A percentile compares a stretch with the other conserved stretches of the same genome.
Evolutionary conservation across 2,888 invertebrate genomes (phyloP).

Genomic region (Melinaea menophilus): DNA sequence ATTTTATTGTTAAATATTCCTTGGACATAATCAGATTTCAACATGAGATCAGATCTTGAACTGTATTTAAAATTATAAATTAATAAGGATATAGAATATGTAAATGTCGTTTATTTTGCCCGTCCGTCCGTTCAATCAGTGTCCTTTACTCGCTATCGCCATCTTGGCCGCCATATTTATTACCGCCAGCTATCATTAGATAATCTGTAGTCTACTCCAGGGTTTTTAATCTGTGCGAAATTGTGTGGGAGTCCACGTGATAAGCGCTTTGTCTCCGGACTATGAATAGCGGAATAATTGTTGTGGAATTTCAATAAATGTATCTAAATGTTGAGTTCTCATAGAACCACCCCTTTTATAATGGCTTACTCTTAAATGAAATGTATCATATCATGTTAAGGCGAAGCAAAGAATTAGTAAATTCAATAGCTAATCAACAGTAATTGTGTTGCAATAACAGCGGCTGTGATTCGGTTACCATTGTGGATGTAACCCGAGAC

Average conservation of each 20-base stretch:
- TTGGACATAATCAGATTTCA: too few species aligned
- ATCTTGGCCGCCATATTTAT: constrained; percentile 66
- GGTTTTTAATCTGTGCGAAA: constrained; percentile 37
- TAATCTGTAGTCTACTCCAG: constrained; percentile 52
- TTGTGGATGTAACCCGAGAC: constrained; percentile 38
- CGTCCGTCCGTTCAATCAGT: constrained; percentile 75
- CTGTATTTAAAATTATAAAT: constrained; percentile 45
- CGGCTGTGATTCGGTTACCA: constrained; percentile 34
- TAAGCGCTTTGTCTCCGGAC: constrained; percentile 19
- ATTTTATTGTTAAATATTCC: too few species aligned
- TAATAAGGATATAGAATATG: constrained; percentile 75
- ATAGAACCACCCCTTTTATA: neutral
- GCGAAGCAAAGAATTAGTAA: constrained; percentile 27
- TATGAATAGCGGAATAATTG: neutral
- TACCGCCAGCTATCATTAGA: constrained; percentile 55
- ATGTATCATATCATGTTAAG: neutral
- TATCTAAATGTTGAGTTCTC: neutral
- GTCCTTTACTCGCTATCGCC: constrained; percentile 70
- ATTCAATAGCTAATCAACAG: constrained; percentile 44
- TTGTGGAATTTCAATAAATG: neutral
- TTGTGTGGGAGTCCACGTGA: constrained; percentile 27
- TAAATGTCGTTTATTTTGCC: constrained; percentile 68
- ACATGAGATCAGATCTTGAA: constrained; percentile 16
- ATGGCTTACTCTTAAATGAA: neutral
- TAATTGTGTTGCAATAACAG: constrained; percentile 42